Percentiles rank a stretch among this genome's conserved stretches.
Evolutionary conservation across 2,888 invertebrate species (phyloP).

Genomic region (Eupithecia tripunctaria): DNA sequence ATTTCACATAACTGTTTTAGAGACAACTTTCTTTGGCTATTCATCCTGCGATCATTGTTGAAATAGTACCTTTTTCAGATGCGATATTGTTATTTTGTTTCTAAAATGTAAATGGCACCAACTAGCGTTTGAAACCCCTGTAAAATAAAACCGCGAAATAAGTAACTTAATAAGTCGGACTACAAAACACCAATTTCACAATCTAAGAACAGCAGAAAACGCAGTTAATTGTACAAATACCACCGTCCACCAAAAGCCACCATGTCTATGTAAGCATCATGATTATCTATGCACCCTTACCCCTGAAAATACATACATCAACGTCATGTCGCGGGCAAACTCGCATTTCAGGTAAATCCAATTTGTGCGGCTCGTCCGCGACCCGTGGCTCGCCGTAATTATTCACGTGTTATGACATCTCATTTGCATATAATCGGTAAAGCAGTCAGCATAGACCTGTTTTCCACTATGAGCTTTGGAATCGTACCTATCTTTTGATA

Average conservation of each 20-base stretch:
- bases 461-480: background rate
- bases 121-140: background rate
- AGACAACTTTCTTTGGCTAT: background rate
- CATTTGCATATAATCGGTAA: constrained; percentile 83
- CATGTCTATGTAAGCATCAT: constrained; percentile 14
- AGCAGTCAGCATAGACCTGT: constrained; percentile 54
- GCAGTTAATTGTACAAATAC: constrained; percentile 5
- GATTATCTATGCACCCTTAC: constrained; percentile 40
- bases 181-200: background rate
- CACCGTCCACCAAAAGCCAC: background rate
- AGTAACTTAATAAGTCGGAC: background rate
- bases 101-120: background rate
- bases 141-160: background rate
- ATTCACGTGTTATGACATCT: constrained; percentile 84
- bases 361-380: constrained; percentile 80
- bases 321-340: constrained; percentile 67
- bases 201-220: background rate
- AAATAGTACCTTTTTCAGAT: background rate
- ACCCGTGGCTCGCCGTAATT: constrained; percentile 81
- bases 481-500: background rate
- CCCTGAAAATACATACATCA: constrained; percentile 64
- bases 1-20: background rate
- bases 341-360: constrained; percentile 81
- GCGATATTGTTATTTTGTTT: background rate
- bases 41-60: background rate